phyloP scores from a whole-genome alignment of 2,113 vertebrate genomes.

The Saccopteryx leptura region DNA sequence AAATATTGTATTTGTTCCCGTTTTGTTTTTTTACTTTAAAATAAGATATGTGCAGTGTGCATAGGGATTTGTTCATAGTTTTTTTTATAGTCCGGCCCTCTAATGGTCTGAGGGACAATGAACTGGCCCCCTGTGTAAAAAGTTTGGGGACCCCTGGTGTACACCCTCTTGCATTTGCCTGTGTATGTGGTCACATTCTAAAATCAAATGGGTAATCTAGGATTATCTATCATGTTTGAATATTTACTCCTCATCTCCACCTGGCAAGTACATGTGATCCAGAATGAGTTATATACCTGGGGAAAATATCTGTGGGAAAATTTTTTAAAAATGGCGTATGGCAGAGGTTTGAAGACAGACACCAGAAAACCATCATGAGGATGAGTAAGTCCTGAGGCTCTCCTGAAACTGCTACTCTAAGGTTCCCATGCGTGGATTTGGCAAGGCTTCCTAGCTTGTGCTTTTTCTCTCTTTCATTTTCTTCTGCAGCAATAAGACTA shows the following conservation, averaged over 20 bases:
- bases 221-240: neutral
- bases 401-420: neutral
- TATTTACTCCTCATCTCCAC: neutral
- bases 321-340: neutral
- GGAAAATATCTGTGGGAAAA: neutral
- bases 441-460: neutral
- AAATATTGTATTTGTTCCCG: no score
- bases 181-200: neutral
- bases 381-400: accelerated
- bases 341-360: neutral
- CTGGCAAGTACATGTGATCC: neutral
- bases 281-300: neutral
- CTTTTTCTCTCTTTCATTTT: neutral
- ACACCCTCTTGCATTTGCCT: accelerated
- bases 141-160: no score
- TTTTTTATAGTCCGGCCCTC: no score
- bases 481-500: neutral
- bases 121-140: no score
- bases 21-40: no score
- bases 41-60: no score
- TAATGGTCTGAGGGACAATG: no score
- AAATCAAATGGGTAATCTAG: neutral
- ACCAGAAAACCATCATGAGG: neutral
- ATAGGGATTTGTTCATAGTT: no score
- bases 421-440: neutral